phyloP scores from a whole-genome alignment of 2,888 invertebrate genomes.

The Melinaea marsaeus region DNA sequence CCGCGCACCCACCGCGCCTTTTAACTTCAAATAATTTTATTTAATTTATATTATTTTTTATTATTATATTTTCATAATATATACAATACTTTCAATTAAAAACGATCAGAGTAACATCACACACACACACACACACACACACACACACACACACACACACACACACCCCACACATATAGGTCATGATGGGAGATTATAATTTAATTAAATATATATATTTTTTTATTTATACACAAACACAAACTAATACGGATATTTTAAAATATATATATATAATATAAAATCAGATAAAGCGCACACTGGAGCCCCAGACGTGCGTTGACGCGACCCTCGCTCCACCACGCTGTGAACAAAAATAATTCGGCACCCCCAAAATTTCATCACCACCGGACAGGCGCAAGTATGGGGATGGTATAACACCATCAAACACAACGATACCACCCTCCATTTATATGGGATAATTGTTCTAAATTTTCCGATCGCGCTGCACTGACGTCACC shows the following conservation, averaged over 20 bases:
- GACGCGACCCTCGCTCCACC: constrained; percentile 52
- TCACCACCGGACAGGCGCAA: constrained; percentile 60
- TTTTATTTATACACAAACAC: too few species aligned
- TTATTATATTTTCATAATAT: constrained; percentile 14
- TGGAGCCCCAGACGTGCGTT: constrained; percentile 56
- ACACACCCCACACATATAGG: too few species aligned
- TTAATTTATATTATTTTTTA: constrained; percentile 29
- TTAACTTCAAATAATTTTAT: constrained; percentile 11
- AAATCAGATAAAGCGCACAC: constrained; percentile 24
- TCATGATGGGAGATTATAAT: too few species aligned
- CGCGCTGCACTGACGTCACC: constrained; percentile 48
- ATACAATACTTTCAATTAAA: too few species aligned
- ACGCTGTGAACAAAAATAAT: constrained; percentile 51
- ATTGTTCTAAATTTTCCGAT: constrained; percentile 69
- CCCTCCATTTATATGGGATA: constrained; percentile 51
- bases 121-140: too few species aligned
- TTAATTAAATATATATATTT: too few species aligned
- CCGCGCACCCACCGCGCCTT: constrained; percentile 43
- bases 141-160: too few species aligned
- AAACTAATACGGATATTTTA: too few species aligned
- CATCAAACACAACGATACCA: constrained; percentile 41
- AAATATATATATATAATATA: too few species aligned
- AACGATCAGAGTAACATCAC: too few species aligned
- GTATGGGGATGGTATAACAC: constrained; percentile 41
- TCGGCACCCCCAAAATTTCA: constrained; percentile 47